A percentile compares a stretch with the other conserved stretches of the same genome.
Conservation (phyloP, 2,888 invertebrate species). For the Dasysyrphus tricinctus region DNA sequence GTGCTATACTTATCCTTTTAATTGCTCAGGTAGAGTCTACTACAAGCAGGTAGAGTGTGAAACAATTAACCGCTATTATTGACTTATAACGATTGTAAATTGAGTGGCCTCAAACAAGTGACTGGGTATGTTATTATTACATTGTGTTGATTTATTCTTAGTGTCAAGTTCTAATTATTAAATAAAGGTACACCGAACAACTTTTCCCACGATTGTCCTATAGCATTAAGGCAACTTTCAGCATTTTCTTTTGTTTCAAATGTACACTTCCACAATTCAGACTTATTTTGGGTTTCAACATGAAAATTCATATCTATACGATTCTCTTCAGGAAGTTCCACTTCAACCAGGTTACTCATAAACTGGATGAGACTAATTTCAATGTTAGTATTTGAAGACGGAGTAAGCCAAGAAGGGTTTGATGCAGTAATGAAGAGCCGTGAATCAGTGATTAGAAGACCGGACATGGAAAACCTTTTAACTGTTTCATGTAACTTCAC, state of each 20-base stretch:
- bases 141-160: not conserved
- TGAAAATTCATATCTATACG: conserved; percentile 84
- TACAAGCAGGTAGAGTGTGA: no score
- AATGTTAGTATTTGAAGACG: conserved; percentile 77
- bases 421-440: conserved; percentile 83
- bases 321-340: conserved; percentile 82
- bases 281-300: conserved; percentile 84
- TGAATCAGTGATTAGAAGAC: conserved; percentile 82
- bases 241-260: conserved; percentile 84
- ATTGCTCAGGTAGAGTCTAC: no score
- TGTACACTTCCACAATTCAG: conserved; percentile 84
- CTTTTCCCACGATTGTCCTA: conserved; percentile 85
- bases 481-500: conserved; percentile 80
- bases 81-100: no score
- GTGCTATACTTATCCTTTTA: no score
- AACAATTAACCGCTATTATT: no score
- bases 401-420: conserved; percentile 84
- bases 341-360: conserved; percentile 85
- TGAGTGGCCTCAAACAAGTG: no score
- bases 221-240: conserved; percentile 84
- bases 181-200: conserved; percentile 85
- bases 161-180: conserved; percentile 63
- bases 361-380: conserved; percentile 83
- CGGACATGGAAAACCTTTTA: conserved; percentile 78
- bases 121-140: not conserved